phyloP scores from a whole-genome alignment of 2,888 invertebrate genomes.

The Didymodactylos carnosus region DNA sequence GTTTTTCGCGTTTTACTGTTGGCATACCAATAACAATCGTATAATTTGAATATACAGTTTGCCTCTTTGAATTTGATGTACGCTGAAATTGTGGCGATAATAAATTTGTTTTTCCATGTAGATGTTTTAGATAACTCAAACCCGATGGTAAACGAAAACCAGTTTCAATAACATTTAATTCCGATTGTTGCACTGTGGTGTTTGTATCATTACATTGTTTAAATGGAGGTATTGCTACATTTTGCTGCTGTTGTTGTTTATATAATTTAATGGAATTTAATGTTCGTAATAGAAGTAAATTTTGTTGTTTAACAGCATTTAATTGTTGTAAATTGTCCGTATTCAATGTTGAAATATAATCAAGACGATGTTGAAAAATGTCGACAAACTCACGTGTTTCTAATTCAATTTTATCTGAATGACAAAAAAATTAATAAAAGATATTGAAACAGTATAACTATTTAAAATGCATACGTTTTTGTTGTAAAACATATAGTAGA shows the following conservation, averaged over 20 bases:
- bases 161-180: no score
- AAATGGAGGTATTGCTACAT: no score
- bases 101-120: neutral
- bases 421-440: neutral
- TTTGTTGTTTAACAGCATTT: neutral
- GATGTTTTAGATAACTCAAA: neutral
- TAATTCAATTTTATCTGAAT: no score
- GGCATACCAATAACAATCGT: conserved; percentile 70
- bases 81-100: neutral
- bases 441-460: neutral
- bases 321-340: neutral
- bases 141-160: neutral
- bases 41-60: conserved; percentile 29
- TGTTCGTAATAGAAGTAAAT: neutral
- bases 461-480: neutral
- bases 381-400: neutral
- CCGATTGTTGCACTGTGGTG: neutral
- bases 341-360: neutral
- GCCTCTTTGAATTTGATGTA: neutral
- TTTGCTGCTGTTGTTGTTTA: no score
- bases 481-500: neutral
- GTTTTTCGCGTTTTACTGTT: conserved; percentile 63
- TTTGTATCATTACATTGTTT: neutral
- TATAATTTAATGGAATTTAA: neutral
- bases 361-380: neutral